Evolutionary conservation across 2,797 vertebrate species (phyloP).

Genomic region (Sebastes diaconus): DNA sequence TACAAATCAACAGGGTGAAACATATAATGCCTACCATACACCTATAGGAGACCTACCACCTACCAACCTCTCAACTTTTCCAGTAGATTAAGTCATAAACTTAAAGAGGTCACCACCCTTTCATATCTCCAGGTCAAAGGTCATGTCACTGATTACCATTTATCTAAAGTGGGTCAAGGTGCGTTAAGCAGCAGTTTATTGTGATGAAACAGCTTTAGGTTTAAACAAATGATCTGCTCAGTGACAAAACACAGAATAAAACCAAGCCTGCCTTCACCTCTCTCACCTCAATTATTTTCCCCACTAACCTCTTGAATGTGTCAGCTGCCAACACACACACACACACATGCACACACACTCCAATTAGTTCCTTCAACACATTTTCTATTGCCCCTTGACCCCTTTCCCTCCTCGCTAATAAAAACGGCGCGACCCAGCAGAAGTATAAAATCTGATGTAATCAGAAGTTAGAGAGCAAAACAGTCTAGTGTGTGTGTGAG

Average conservation of each 20-base stretch:
- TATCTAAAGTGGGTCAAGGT: neutral
- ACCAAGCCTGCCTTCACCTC: conserved; percentile 27
- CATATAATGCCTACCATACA: no score
- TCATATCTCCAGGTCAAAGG: neutral
- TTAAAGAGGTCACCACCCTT: neutral
- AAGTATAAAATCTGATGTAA: conserved; percentile 35
- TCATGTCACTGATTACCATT: neutral
- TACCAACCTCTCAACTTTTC: neutral
- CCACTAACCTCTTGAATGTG: conserved; percentile 30
- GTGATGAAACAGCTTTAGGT: conserved; percentile 16
- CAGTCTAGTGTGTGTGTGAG: conserved; percentile 2
- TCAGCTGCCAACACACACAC: conserved; percentile 8
- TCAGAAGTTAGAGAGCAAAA: conserved; percentile 35
- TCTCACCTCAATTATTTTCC: conserved; percentile 54
- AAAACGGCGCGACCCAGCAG: conserved; percentile 18
- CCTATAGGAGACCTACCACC: no score
- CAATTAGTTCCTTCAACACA: conserved; percentile 49
- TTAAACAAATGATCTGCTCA: conserved; percentile 29
- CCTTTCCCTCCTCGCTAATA: conserved; percentile 36
- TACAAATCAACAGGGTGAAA: neutral
- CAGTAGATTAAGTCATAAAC: conserved; percentile 2
- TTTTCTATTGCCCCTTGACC: conserved; percentile 45
- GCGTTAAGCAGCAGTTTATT: neutral
- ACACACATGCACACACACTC: conserved; percentile 14
- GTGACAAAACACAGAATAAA: conserved; percentile 45